Percentiles rank a stretch among this genome's conserved stretches.
These are phyloP conservation scores for Oncorhynchus masou DNA, from an alignment of 2,113 vertebrate species.

Conservation along the genomic window DNA sequence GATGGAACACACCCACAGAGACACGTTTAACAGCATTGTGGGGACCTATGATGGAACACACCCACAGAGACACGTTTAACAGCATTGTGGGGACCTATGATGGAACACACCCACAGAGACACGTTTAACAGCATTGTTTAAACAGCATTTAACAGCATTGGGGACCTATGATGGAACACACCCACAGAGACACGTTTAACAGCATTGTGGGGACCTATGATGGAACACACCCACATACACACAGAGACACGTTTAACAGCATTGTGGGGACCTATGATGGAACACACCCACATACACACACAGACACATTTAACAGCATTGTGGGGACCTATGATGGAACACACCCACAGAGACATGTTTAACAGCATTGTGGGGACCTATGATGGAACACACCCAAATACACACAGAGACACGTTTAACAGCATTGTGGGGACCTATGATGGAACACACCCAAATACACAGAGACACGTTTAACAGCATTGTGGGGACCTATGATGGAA, in stretches of 20 bases:
- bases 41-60: too few relatives aligned
- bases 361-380: too few relatives aligned
- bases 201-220: too few relatives aligned
- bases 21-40: too few relatives aligned
- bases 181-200: background rate
- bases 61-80: background rate
- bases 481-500: constrained; percentile 3
- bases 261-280: constrained; percentile 1
- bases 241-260: background rate
- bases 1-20: too few relatives aligned
- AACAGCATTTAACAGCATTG: too few relatives aligned
- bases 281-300: constrained; percentile 20
- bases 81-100: too few relatives aligned
- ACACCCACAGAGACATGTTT: background rate
- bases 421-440: too few relatives aligned
- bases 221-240: too few relatives aligned
- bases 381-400: constrained; percentile 8
- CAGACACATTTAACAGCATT: background rate
- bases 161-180: constrained; percentile 2
- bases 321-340: too few relatives aligned
- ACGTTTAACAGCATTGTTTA: too few relatives aligned
- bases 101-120: too few relatives aligned
- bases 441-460: background rate
- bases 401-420: constrained; percentile 10
- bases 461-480: background rate